Conservation (phyloP, 2,888 invertebrate genomes). For the Amphiduros pacificus region DNA sequence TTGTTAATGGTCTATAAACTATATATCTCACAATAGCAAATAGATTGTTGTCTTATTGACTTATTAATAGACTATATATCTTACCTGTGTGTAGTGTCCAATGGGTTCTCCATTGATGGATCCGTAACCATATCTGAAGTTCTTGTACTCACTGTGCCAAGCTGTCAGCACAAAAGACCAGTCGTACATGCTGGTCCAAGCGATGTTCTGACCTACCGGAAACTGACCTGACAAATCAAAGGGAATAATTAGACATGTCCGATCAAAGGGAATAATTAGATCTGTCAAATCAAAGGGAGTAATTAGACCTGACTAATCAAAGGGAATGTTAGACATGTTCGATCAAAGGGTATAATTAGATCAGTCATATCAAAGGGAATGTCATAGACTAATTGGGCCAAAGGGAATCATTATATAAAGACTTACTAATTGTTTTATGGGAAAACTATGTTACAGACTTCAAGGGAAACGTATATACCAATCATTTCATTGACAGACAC, state of each 20-base stretch:
- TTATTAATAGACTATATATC: not conserved
- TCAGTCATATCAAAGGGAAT: too few species aligned
- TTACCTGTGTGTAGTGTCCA: constrained; percentile 27
- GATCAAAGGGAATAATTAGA: not conserved
- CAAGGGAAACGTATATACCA: too few species aligned
- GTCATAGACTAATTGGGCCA: not conserved
- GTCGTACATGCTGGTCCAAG: constrained; percentile 11
- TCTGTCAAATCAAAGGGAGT: too few species aligned
- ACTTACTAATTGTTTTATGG: too few species aligned
- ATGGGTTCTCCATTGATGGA: constrained; percentile 2
- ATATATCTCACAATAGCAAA: too few species aligned
- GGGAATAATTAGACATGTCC: not conserved
- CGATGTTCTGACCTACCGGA: constrained; percentile 19
- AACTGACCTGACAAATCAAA: constrained; percentile 7
- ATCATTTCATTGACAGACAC: too few species aligned
- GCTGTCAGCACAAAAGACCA: constrained; percentile 14
- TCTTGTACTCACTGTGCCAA: constrained; percentile 16
- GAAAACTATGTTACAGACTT: too few species aligned
- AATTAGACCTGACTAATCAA: constrained; percentile 5
- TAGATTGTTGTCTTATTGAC: too few species aligned
- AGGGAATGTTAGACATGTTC: not conserved
- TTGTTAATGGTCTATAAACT: too few species aligned
- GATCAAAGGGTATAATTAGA: not conserved
- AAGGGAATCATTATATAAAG: not conserved
- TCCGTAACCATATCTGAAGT: constrained; percentile 15